Evolutionary conservation across 2,113 vertebrate species (phyloP).

Genomic region (Coptodon bakossiorum): DNA sequence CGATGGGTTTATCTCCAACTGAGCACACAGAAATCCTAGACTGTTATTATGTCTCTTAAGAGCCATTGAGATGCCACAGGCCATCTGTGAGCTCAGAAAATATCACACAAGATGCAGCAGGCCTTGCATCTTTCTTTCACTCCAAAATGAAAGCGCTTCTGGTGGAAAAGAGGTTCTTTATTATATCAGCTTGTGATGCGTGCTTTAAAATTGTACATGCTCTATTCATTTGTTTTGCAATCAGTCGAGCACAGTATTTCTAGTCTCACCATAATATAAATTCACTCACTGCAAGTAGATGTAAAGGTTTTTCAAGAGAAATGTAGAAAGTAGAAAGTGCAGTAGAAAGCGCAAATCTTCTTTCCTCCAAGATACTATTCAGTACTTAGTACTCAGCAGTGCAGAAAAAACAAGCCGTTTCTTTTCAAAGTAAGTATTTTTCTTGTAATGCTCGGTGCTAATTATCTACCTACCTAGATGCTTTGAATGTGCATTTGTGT

Average conservation of each 20-base stretch:
- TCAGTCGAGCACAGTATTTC: background rate
- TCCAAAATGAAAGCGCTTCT: background rate
- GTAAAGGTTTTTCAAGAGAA: background rate
- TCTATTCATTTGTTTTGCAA: background rate
- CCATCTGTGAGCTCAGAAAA: constrained; percentile 29
- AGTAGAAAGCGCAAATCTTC: background rate
- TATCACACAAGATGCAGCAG: background rate
- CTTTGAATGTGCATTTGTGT: background rate
- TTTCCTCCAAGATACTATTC: background rate
- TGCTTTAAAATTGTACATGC: background rate
- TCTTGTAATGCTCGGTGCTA: background rate
- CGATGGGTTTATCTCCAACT: constrained; percentile 38
- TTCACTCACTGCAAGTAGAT: background rate
- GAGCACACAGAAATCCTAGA: constrained; percentile 43
- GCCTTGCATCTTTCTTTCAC: background rate
- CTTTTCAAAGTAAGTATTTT: background rate
- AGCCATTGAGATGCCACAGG: constrained; percentile 47
- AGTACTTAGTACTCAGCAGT: background rate
- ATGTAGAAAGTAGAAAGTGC: background rate
- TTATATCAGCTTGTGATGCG: background rate
- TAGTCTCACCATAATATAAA: background rate
- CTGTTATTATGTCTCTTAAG: constrained; percentile 54
- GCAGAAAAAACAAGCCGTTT: background rate
- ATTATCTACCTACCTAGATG: background rate
- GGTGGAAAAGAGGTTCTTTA: background rate